Base-by-base conservation (phyloP, 64 coral and sea anemone species). In the Cladopsammia gracilis region DNA sequence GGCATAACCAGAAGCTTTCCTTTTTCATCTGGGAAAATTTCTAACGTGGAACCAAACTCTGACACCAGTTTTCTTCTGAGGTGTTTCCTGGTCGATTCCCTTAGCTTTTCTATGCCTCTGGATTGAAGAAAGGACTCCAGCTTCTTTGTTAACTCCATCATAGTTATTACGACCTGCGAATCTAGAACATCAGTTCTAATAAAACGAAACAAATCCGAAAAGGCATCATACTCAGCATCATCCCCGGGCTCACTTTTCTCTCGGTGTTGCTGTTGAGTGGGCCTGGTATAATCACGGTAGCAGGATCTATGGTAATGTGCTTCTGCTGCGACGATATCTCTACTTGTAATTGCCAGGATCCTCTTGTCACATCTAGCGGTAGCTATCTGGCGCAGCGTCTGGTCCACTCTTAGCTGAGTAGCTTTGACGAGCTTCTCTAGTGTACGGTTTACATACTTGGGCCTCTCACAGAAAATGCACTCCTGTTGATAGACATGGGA, bases 121-220 rank as follows among this genome's bases (percentile, higher is more conserved):
- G n/a, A n/a, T n/a, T n/a, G n/a, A n/a, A n/a, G n/a, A n/a, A n/a
- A n/a, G n/a, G n/a, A n/a, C n/a, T n/a, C n/a, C n/a, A n/a, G n/a
- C n/a, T n/a, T n/a, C n/a, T n/a, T 47, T 25, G 87, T 89, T 47
- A 89, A 58, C 19, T 89, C 87, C 0, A 49, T 73, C 87, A 89
- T 89, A 16, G 87, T 89, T 16, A 89, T 25, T 18, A 89, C 87
- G 15, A 60, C 79, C 58, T 83, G 50, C 26, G 58, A 7, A 60
- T 83, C 79, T 62, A 83, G 58, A 83, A 83, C 58, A 18, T 83
- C 58, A 83, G 58, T 26, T 83, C 79, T 83, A 25, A 83, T 62
- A 54, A 59, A 83, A 62, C 58, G 56, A 83, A 83, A 83, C 79
- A 83, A 62, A 83, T 83, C 57, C 12, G 58, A 59, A 25, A 83